Percentiles rank a stretch among this genome's conserved stretches.
Evolutionary conservation across 2,797 vertebrate genomes (phyloP).

Genomic region (Perodicticus potto): DNA sequence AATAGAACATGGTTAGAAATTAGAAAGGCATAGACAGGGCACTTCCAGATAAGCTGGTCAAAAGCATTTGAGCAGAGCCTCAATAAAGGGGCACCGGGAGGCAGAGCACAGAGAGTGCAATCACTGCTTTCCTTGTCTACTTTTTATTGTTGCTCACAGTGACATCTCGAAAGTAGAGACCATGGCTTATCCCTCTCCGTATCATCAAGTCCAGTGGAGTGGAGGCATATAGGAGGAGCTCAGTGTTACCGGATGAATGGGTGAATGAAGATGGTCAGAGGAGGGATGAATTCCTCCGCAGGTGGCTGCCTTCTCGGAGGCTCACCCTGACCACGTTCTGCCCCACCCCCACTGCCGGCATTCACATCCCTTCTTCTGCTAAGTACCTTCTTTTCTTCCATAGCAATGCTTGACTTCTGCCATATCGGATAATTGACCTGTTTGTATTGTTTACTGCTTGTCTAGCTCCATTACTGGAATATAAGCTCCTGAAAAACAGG

Average conservation of each 20-base stretch:
- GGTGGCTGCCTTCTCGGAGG: not conserved
- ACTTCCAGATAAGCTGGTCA: not conserved
- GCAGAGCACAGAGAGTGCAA: accelerated
- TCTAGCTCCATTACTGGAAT: not conserved
- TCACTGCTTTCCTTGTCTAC: not conserved
- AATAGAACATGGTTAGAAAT: not conserved
- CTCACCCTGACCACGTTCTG: not conserved
- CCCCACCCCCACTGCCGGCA: not conserved
- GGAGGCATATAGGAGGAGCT: not conserved
- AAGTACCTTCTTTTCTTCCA: not conserved
- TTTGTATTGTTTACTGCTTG: not conserved
- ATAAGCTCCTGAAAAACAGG: not conserved
- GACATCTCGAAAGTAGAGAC: not conserved
- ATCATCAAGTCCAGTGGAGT: not conserved
- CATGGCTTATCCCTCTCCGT: slow-evolving; percentile 5
- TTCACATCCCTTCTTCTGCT: not conserved
- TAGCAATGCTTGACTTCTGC: not conserved
- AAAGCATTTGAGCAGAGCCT: not conserved
- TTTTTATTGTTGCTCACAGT: not conserved
- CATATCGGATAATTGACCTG: not conserved
- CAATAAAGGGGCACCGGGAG: not conserved
- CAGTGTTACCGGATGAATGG: not conserved
- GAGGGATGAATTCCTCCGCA: not conserved
- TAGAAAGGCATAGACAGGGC: not conserved
- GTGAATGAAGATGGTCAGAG: accelerated